Percentiles rank a stretch among this genome's conserved stretches.
phyloP scores from a whole-genome alignment of 2,888 invertebrate genomes.

The Plemyria rubiginata region DNA sequence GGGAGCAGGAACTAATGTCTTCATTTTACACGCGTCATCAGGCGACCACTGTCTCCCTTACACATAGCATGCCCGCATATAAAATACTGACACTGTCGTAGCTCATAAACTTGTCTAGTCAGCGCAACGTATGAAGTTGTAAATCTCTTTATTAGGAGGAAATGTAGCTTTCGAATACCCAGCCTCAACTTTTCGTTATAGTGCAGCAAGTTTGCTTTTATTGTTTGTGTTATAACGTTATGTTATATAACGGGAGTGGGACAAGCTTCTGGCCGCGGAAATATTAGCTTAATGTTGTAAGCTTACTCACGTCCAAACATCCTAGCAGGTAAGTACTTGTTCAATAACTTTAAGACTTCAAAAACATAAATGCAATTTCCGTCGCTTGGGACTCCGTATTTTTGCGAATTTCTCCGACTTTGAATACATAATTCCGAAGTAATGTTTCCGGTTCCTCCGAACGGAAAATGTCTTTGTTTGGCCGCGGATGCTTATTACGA shows the following conservation, averaged over 20 bases:
- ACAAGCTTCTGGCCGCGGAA: constrained; percentile 28
- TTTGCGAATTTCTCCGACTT: constrained; percentile 55
- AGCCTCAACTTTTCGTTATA: constrained; percentile 19
- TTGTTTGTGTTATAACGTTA: constrained; percentile 25
- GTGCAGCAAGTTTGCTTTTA: constrained; percentile 20
- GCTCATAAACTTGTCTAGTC: constrained; percentile 21
- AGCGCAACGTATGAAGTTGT: constrained; percentile 22
- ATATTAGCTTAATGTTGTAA: constrained; percentile 19
- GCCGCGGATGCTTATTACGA: constrained; percentile 74
- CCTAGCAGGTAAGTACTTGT: neutral
- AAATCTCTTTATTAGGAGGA: constrained; percentile 24
- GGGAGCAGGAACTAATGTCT: constrained; percentile 58
- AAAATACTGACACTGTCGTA: constrained; percentile 24
- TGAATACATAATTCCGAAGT: constrained; percentile 66
- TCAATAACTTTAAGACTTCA: constrained; percentile 3
- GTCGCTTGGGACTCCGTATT: constrained; percentile 43
- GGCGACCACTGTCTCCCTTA: constrained; percentile 42
- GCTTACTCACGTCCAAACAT: constrained; percentile 25
- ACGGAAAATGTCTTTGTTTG: constrained; percentile 78
- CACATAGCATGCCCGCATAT: constrained; percentile 38
- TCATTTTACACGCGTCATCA: constrained; percentile 65
- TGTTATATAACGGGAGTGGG: constrained; percentile 29
- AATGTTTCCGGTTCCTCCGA: constrained; percentile 68
- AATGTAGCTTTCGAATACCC: constrained; percentile 22
- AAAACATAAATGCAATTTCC: constrained; percentile 36